A percentile compares a stretch with the other conserved stretches of the same genome.
These are phyloP conservation scores for Onychostoma macrolepis DNA, from an alignment of 2,113 vertebrate genomes.

Conservation along the genomic window DNA sequence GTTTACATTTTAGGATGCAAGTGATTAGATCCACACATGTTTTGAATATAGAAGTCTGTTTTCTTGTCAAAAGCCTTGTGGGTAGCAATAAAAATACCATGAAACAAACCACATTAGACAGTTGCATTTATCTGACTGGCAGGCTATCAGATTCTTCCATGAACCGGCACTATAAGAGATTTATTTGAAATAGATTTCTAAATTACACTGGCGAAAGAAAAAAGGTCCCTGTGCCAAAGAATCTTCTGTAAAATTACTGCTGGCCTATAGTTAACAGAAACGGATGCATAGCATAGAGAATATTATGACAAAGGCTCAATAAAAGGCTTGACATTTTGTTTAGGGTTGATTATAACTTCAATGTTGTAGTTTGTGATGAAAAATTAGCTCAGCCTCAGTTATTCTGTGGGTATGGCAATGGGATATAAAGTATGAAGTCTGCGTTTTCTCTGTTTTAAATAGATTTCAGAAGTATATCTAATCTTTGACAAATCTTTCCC, in stretches of 20 bases:
- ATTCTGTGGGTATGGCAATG: not conserved
- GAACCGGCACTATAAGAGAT: constrained; percentile 6
- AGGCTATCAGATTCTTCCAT: constrained; percentile 23
- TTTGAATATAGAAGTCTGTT: constrained; percentile 46
- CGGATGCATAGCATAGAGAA: constrained; percentile 57
- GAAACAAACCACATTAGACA: constrained; percentile 50
- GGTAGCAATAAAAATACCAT: constrained; percentile 52
- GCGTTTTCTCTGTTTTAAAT: not conserved
- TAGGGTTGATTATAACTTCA: constrained; percentile 62
- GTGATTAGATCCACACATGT: constrained; percentile 44
- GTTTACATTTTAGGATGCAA: constrained; percentile 12
- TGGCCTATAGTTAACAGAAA: constrained; percentile 49
- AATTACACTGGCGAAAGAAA: constrained; percentile 22
- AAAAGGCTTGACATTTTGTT: constrained; percentile 57
- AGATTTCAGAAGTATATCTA: not conserved
- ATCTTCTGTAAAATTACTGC: constrained; percentile 38
- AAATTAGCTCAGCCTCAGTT: not conserved
- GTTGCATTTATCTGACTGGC: constrained; percentile 39
- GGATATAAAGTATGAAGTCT: not conserved
- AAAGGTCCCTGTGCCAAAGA: not conserved
- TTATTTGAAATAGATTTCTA: constrained; percentile 23
- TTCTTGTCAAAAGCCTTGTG: constrained; percentile 47
- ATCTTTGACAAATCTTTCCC: not conserved
- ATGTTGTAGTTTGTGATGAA: constrained; percentile 14
- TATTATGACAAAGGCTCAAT: constrained; percentile 43